Evolutionary conservation across 1,140 invertebrate genomes (phyloP), one percentile per base, ranked within the genome.

Genomic region (Lordiphosa stackelbergi): DNA sequence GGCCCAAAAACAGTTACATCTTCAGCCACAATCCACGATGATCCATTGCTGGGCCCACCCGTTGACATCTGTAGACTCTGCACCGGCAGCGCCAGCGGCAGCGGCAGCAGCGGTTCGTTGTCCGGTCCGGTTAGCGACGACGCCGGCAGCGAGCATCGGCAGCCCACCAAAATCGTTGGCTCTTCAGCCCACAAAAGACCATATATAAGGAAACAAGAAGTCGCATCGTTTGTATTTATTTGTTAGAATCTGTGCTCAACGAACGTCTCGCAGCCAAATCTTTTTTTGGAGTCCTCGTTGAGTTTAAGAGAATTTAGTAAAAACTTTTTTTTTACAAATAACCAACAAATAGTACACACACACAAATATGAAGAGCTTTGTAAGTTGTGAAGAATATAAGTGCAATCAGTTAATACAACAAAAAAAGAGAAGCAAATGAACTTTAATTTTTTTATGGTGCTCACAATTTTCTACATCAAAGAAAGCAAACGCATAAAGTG

Each of bases 161-260:
- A 6, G 49, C 22, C n/a, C 31, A 13, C 2, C 55, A 34, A 22
- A 49, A 38, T 37, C 12, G 22, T 6, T 9, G 51, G 12, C 36
- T 38, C 12, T 16, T 43, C 46, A 34, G 55, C 63, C 60, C 42
- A 24, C 48, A 60, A 54, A 57, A 70, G 66, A 78, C 45, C 60
- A 85, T 85, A 85, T 85, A 85, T 73, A 85, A 85, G 81, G 81
- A 85, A 85, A 85, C 81, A 69, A 85, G 81, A 85, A 69, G 81
- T 66, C 38, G 57, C 58, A 83, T 59, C 69, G 62, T 65, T 73
- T 68, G 81, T 85, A 85, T 85, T 85, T 85, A 85, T 85, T 70
- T 71, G 83, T 66, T 85, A 85, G 81, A 85, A 85, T 72, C 77
- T 57, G 75, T 73, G 69, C 73, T 70, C 70, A 83, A 59, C 72